phyloP scores from a whole-genome alignment of 1,140 invertebrate species.

The Pachypeltis micranthus region DNA sequence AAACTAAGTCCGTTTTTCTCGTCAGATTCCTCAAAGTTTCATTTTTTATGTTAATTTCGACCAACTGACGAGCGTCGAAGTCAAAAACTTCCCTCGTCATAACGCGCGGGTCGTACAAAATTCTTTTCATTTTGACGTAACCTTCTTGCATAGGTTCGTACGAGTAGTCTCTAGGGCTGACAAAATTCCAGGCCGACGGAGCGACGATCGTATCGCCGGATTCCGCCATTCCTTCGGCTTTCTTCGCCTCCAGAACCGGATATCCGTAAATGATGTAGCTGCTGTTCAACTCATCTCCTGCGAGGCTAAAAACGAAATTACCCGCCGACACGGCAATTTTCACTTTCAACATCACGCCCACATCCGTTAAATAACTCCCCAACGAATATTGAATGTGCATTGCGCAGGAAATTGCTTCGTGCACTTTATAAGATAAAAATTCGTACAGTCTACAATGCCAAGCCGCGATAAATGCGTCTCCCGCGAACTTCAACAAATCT shows the following conservation, averaged over 20 bases:
- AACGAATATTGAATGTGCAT: slow-evolving; percentile 50
- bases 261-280: slow-evolving; percentile 47
- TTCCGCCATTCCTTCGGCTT: slow-evolving; percentile 15
- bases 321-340: slow-evolving; percentile 51
- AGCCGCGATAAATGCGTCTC: slow-evolving; percentile 51
- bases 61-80: not conserved
- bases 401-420: slow-evolving; percentile 46
- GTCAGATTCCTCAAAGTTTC: slow-evolving; percentile 11
- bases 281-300: slow-evolving; percentile 39
- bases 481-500: slow-evolving; percentile 53
- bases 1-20: slow-evolving; percentile 1
- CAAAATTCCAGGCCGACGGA: slow-evolving; percentile 10
- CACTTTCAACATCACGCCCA: slow-evolving; percentile 44
- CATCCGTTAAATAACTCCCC: slow-evolving; percentile 44
- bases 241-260: slow-evolving; percentile 49
- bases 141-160: slow-evolving; percentile 1
- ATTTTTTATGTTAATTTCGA: slow-evolving; percentile 14
- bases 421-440: slow-evolving; percentile 43
- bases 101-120: not conserved
- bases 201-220: slow-evolving; percentile 21
- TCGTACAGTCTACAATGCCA: slow-evolving; percentile 42
- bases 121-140: slow-evolving; percentile 6
- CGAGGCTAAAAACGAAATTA: slow-evolving; percentile 42
- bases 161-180: slow-evolving; percentile 11
- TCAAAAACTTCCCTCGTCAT: not conserved